phyloP scores from a whole-genome alignment of 1,140 invertebrate species.

The Berghia stephanieae region DNA sequence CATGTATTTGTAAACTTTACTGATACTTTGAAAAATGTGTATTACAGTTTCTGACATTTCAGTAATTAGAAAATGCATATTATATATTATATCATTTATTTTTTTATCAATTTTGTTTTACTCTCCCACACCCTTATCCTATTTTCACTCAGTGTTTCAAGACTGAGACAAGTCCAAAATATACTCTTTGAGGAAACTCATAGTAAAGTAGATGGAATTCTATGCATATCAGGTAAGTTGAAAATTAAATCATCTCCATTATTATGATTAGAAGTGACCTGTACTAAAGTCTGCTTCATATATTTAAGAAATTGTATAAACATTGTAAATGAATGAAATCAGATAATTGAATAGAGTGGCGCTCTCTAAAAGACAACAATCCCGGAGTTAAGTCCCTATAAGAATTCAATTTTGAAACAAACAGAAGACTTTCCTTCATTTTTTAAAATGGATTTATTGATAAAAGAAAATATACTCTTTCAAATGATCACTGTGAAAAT shows the following conservation, averaged over 20 bases:
- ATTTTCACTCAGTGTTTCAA: conserved; percentile 43
- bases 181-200: conserved; percentile 38
- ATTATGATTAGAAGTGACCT: too few relatives aligned
- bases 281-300: background rate
- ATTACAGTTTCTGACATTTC: background rate
- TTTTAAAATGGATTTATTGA: too few relatives aligned
- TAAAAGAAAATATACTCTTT: too few relatives aligned
- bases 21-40: background rate
- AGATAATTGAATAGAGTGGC: background rate
- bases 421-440: too few relatives aligned
- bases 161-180: conserved; percentile 49
- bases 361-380: background rate
- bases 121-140: background rate
- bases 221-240: conserved; percentile 53
- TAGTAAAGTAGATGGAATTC: conserved; percentile 48
- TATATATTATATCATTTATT: background rate
- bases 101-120: background rate
- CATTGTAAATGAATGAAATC: background rate
- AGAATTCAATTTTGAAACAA: too few relatives aligned
- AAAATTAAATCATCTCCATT: background rate
- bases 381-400: background rate
- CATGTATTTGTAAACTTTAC: background rate
- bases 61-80: background rate
- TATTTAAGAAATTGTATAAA: background rate
- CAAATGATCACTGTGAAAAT: background rate